These are phyloP conservation scores for Typhlichthys eigenmanni DNA, from an alignment of 2,797 vertebrate species.

Conservation along the genomic window DNA sequence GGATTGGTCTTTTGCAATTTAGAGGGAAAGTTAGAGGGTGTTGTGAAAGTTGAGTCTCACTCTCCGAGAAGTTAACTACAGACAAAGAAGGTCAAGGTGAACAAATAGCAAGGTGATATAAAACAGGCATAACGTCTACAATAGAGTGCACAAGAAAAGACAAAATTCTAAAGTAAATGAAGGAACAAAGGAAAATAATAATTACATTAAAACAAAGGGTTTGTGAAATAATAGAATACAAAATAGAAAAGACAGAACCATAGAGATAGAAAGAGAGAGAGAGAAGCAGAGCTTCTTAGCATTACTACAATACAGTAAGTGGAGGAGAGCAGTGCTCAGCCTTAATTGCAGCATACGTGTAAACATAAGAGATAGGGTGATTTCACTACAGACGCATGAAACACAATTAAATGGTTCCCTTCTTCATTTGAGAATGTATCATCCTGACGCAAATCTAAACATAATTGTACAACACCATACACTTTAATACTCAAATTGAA, in stretches of 20 bases:
- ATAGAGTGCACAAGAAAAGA: no score
- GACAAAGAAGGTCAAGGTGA: no score
- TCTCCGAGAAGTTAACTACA: no score
- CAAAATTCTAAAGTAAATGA: no score
- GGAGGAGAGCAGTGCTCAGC: background rate
- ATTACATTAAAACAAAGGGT: no score
- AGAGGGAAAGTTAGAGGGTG: no score
- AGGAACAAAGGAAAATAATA: no score
- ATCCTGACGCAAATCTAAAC: conserved; percentile 42
- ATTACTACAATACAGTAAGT: background rate
- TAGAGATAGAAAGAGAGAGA: background rate
- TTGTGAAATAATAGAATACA: no score
- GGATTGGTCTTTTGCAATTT: no score
- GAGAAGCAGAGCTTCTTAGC: background rate
- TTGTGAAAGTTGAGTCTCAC: no score
- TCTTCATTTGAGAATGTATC: conserved; percentile 34
- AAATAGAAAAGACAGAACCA: background rate
- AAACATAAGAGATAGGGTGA: background rate
- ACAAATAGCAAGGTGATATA: no score
- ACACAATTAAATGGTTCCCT: conserved; percentile 23
- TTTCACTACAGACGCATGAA: conserved; percentile 1
- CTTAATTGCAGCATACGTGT: background rate
- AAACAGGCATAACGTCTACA: no score
- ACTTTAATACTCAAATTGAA: conserved; percentile 13
- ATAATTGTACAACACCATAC: conserved; percentile 21